Evolutionary conservation across 2,888 invertebrate genomes (phyloP), one percentile per base, ranked within the genome.

Genomic region (Athalia cordata): DNA sequence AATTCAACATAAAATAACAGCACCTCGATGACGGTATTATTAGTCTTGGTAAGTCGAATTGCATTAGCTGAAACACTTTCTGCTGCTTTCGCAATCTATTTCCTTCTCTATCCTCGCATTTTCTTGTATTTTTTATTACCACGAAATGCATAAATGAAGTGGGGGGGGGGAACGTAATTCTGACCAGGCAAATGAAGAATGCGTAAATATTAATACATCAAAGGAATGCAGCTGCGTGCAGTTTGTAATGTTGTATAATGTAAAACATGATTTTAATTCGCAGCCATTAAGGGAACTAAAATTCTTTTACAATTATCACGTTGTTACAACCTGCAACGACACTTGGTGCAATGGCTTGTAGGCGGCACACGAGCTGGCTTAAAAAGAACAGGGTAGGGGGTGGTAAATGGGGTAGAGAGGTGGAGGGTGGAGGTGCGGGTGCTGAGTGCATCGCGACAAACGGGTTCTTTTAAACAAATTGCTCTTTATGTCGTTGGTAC

Each of bases 371-470:
- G 43, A 72, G 72, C 45, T 59, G 72, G 45, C 59, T 72, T 72
- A 59, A 72, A 72, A 72, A 59, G 72, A 72, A 59, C 59, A 72
- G 47, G 57, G 29, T 29, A 29, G 29, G 29, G 29, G 29, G 29
- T 29, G 29, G 29, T 29, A 29, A 29, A 29, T 29, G 15, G 47
- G n/a, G 57, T 57, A 8, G 43, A 29, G 29, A 9, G 62, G 62
- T 5, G 15, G 62, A 9, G 49, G 49, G n/a, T 5, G 13, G 50
- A 6, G 61, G 59, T 75, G 65, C 78, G 66, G 77, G 81, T 83
- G 81, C 81, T 82, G 84, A 86, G 85, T 84, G 84, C 84, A 83
- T 86, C 85, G 82, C 81, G 81, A 83, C 80, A 81, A 86, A 83
- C 82, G 80, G 77, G 81, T 80, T 80, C 81, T 82, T 81, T 72